A percentile compares a stretch with the other conserved stretches of the same genome.
Evolutionary conservation across 2,113 vertebrate genomes (phyloP).

Genomic region (Petroica traversi): DNA sequence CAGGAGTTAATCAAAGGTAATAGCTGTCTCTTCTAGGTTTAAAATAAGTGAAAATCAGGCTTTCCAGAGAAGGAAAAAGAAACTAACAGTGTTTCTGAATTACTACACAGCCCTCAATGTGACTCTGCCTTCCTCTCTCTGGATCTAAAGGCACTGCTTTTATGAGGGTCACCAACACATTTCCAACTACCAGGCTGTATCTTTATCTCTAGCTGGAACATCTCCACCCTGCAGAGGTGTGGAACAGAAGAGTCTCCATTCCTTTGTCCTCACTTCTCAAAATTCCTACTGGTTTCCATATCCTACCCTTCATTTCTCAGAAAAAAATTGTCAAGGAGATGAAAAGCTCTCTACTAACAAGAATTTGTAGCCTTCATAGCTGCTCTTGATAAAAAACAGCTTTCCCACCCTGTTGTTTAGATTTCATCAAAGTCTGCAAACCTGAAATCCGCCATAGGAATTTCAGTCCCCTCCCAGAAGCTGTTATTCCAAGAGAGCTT

Average conservation of each 20-base stretch:
- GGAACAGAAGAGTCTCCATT: background rate
- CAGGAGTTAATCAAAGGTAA: background rate
- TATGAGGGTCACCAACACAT: background rate
- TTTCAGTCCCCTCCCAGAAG: background rate
- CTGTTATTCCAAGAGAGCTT: constrained; percentile 4
- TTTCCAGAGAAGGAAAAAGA: background rate
- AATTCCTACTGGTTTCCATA: background rate
- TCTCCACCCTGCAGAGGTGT: fast-evolving
- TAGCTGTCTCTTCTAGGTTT: background rate
- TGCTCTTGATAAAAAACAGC: constrained; percentile 6
- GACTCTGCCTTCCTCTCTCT: background rate
- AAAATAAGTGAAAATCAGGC: background rate
- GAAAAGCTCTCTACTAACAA: background rate
- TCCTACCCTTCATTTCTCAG: background rate
- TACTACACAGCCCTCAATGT: background rate
- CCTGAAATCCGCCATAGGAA: background rate
- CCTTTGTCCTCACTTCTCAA: background rate
- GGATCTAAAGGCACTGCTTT: background rate
- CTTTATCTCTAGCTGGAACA: background rate
- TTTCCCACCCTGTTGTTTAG: constrained; percentile 4
- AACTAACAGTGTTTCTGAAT: background rate
- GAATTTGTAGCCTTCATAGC: background rate
- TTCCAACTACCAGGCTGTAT: background rate
- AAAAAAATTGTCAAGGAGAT: background rate
- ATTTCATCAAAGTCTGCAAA: background rate